These are phyloP conservation scores for Strigamia maritima DNA, from an alignment of 2,888 invertebrate species.

Conservation along the genomic window DNA sequence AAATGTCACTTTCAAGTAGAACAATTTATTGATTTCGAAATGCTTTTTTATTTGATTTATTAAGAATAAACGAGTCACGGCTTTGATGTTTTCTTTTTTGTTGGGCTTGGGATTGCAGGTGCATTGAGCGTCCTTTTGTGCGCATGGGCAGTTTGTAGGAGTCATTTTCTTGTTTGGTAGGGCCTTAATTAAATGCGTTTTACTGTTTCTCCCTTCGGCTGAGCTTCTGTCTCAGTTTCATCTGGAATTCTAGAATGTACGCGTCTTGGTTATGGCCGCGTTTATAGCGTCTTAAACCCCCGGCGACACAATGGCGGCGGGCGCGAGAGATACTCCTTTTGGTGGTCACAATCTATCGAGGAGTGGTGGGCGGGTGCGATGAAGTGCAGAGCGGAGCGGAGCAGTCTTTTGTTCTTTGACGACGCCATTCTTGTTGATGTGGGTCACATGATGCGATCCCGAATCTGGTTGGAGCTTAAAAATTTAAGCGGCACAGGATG, in stretches of 20 bases:
- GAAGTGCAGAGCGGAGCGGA: not conserved
- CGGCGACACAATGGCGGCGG: constrained; percentile 25
- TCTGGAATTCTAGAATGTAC: constrained; percentile 22
- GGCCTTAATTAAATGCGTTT: constrained; percentile 31
- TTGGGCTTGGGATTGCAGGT: not conserved
- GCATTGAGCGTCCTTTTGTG: constrained; percentile 13
- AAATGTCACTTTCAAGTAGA: not conserved
- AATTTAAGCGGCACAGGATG: not conserved
- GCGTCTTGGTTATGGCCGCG: constrained; percentile 20
- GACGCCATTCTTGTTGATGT: not conserved
- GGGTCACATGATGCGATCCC: not conserved
- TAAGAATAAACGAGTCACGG: not conserved
- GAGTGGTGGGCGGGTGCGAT: not conserved
- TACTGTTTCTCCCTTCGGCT: constrained; percentile 24
- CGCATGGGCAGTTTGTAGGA: constrained; percentile 7
- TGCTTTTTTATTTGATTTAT: not conserved
- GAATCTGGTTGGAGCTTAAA: not conserved
- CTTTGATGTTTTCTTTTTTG: not conserved
- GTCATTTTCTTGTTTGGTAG: constrained; percentile 1
- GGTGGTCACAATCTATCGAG: not conserved
- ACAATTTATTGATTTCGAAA: not conserved
- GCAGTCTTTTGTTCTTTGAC: not conserved
- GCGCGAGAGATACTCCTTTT: not conserved
- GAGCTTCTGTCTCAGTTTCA: not conserved
- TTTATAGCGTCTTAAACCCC: constrained; percentile 26